Conservation (phyloP, 2,797 vertebrate species). For the Cossypha dichroa region DNA sequence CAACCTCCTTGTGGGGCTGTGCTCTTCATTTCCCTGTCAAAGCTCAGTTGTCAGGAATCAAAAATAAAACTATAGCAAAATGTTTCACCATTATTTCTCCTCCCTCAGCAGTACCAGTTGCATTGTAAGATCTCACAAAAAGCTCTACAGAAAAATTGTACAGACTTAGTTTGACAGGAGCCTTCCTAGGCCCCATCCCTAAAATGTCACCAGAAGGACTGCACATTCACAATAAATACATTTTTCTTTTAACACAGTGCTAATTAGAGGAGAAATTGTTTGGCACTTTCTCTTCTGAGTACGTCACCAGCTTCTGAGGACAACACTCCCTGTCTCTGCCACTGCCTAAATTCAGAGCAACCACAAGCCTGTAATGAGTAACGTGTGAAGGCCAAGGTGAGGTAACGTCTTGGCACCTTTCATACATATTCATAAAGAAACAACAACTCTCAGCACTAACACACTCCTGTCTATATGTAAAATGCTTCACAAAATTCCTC, state of each 20-base stretch:
- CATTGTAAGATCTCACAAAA: background rate
- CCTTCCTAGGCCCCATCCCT: background rate
- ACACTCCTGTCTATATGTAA: background rate
- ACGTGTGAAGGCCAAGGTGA: slow-evolving; percentile 19
- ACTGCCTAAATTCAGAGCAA: slow-evolving; percentile 19
- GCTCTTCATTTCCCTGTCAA: background rate
- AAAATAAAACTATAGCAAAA: background rate
- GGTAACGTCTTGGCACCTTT: slow-evolving; percentile 8
- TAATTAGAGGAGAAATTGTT: slow-evolving; percentile 20
- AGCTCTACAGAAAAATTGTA: background rate
- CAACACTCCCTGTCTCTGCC: background rate
- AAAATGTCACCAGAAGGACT: background rate
- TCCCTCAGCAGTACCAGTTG: background rate
- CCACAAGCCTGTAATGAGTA: background rate
- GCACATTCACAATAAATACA: background rate
- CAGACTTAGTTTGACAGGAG: background rate
- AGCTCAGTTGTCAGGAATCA: background rate
- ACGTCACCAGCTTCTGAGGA: slow-evolving; percentile 20
- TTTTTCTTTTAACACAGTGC: background rate
- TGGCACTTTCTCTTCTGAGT: slow-evolving; percentile 33
- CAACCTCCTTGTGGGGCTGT: slow-evolving; percentile 43
- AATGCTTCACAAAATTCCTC: background rate
- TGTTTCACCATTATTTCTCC: background rate
- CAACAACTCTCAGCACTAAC: slow-evolving; percentile 33
- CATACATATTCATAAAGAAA: slow-evolving; percentile 37